Base-by-base conservation (phyloP, 2,888 invertebrate genomes). In the Sycophila texana region DNA sequence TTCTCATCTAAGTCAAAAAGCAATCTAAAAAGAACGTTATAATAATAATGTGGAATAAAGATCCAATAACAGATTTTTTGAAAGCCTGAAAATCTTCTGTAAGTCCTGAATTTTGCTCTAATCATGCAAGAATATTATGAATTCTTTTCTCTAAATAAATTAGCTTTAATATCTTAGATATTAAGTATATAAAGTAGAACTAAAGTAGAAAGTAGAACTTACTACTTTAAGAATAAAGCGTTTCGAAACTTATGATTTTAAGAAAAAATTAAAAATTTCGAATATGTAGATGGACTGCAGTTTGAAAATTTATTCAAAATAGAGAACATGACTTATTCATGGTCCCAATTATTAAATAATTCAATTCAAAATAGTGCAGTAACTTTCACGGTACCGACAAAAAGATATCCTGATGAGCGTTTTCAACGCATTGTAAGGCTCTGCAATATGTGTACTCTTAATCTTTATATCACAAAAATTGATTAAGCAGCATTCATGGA, bases 391-490 rank as follows among this genome's bases (percentile, higher is more conserved):
- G 57, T 65, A 65, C 53, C 76, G 74, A 77, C 75, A 39, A 74
- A 78, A 76, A 80, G 22, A 60, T 66, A 70, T 77, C 26, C 55
- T 68, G 65, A 49, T 74, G 72, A 66, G 65, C 75, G 79, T 77
- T 82, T 82, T 67, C 18, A 72, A 83, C 82, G 83, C 83, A 83
- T 80, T 39, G 78, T 84, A 85, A 85, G 84, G 84, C 84, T 83
- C 83, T 82, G 68, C 75, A 83, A 77, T 83, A 76, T 79, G 81
- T 80, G 78, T 85, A 81, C 77, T 80, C 82, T 83, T 86, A 86
- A 85, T 84, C 83, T 77, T 86, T 84, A 85, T 87, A 88, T 89
- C 87, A 88, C 88, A 88, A 87, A 84, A 88, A 86, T 88, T 87
- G 87, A 84, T 85, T 86, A 85, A 83, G 82, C 83, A 84, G 83